These are phyloP conservation scores for Enteromius paludinosus DNA, from an alignment of 2,797 vertebrate genomes.

Conservation along the genomic window DNA sequence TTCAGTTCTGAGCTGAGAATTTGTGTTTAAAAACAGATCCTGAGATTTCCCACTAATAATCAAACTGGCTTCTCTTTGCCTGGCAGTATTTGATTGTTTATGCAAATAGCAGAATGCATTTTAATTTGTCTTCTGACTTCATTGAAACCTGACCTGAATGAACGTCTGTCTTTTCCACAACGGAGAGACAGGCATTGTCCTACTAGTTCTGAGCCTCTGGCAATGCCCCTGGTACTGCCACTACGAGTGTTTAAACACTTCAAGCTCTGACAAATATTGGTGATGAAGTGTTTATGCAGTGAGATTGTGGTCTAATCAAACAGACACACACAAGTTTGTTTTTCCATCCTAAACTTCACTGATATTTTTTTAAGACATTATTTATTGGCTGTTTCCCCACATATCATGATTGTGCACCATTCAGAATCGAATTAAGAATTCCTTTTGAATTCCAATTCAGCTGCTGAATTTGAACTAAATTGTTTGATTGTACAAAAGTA, in stretches of 20 bases:
- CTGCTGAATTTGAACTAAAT: neutral
- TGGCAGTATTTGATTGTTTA: neutral
- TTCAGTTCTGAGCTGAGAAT: neutral
- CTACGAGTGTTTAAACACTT: conserved; percentile 39
- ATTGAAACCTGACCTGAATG: conserved; percentile 29
- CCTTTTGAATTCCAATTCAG: neutral
- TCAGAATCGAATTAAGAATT: neutral
- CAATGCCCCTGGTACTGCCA: conserved; percentile 47
- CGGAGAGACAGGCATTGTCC: conserved; percentile 25
- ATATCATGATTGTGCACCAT: neutral
- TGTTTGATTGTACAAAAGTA: neutral
- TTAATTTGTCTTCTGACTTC: neutral
- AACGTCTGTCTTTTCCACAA: conserved; percentile 31
- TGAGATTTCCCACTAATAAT: neutral
- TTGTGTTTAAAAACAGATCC: neutral
- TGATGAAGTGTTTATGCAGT: conserved; percentile 22
- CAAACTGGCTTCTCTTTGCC: neutral
- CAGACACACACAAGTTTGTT: conserved; percentile 1
- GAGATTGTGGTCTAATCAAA: conserved; percentile 34
- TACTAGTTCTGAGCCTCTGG: conserved; percentile 44
- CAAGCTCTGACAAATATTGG: conserved; percentile 50
- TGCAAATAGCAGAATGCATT: neutral
- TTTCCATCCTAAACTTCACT: neutral
- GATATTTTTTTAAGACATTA: neutral
- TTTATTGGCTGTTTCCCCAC: neutral